phyloP scores from a whole-genome alignment of 2,888 invertebrate genomes.

The Fissipunctia ypsillon region DNA sequence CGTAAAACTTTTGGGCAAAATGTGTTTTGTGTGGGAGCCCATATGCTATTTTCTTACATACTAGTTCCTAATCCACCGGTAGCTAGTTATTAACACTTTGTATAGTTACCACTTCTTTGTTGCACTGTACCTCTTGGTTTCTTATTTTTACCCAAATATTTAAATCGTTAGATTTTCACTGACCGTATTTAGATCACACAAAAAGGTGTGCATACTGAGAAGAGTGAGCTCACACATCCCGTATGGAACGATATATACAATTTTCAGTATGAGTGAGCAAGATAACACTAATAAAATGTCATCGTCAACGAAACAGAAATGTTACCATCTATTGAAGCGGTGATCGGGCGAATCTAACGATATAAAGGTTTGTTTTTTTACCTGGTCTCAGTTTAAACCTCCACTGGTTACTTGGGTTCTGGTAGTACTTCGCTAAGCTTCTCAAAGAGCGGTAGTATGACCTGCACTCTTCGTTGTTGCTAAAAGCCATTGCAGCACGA shows the following conservation, averaged over 20 bases:
- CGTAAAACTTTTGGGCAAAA: no score
- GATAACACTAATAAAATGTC: background rate
- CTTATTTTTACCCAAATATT: background rate
- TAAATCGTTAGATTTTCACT: background rate
- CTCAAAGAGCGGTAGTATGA: slow-evolving; percentile 92
- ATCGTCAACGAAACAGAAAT: background rate
- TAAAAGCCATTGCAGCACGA: slow-evolving; percentile 91
- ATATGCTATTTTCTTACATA: no score
- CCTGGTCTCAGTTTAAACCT: slow-evolving; percentile 91
- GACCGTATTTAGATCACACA: background rate
- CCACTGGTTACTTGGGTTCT: slow-evolving; percentile 89
- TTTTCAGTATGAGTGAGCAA: background rate
- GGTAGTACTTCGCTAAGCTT: slow-evolving; percentile 88
- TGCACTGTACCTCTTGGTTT: background rate
- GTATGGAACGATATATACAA: background rate
- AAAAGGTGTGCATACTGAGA: background rate
- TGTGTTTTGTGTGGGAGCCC: no score
- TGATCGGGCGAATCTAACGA: background rate
- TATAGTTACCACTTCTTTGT: background rate
- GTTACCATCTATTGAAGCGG: background rate
- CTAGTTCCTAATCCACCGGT: background rate
- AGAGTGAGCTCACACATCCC: background rate
- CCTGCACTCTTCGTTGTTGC: slow-evolving; percentile 86
- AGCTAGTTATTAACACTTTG: no score
- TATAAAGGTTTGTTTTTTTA: slow-evolving; percentile 55